Conservation (phyloP, 1,140 invertebrate genomes). For the Drosophila tristis region DNA sequence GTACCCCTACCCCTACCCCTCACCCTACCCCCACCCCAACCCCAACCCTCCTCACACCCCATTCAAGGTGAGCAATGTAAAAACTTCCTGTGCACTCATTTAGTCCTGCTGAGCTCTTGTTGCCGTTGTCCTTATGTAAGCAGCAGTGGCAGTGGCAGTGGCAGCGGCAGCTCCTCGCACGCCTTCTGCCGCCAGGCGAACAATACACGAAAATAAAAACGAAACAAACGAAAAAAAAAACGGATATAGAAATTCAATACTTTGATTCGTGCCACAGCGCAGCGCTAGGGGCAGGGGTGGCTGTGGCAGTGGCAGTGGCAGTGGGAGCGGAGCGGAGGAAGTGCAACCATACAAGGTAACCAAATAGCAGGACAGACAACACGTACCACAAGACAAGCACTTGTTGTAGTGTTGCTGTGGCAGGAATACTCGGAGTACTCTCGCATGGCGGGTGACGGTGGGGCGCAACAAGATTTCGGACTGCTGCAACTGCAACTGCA, state of each 20-base stretch:
- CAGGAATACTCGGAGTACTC: conserved; percentile 1
- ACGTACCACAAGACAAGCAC: conserved; percentile 76
- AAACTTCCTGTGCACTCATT: conserved; percentile 82
- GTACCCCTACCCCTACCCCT: too few relatives aligned
- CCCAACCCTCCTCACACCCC: conserved; percentile 31
- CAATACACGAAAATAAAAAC: conserved; percentile 49
- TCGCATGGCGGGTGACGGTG: not conserved
- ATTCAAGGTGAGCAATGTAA: conserved; percentile 76
- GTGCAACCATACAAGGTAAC: conserved; percentile 82
- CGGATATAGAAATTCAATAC: conserved; percentile 84
- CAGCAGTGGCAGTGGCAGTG: conserved; percentile 38
- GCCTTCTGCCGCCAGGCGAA: conserved; percentile 42
- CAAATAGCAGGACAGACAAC: conserved; percentile 82
- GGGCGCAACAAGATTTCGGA: conserved; percentile 57
- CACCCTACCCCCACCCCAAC: not conserved
- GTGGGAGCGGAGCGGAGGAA: conserved; percentile 40
- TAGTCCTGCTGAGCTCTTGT: conserved; percentile 54
- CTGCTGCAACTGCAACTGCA: conserved; percentile 16
- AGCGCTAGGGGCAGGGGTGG: conserved; percentile 21
- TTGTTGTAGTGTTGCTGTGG: conserved; percentile 38
- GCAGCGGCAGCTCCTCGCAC: conserved; percentile 43
- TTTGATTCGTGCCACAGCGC: conserved; percentile 82
- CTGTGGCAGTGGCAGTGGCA: conserved; percentile 14
- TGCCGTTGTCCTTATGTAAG: conserved; percentile 61
- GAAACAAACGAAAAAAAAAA: conserved; percentile 60